These are phyloP conservation scores for Alitta virens DNA, from an alignment of 2,888 invertebrate genomes.

Conservation along the genomic window DNA sequence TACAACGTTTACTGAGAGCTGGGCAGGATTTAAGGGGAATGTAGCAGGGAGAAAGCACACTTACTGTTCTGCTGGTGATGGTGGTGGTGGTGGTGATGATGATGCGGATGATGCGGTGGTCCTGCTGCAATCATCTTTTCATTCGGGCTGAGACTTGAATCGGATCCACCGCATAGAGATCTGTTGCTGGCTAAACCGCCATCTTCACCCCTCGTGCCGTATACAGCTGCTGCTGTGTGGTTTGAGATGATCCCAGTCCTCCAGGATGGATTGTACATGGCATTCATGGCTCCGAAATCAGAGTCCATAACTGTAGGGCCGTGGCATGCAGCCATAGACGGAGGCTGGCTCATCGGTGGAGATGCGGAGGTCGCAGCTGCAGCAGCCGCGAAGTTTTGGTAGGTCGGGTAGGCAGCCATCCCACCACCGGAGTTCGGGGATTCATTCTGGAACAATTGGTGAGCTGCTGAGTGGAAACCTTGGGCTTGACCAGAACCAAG, in stretches of 20 bases:
- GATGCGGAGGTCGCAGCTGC: slow-evolving; percentile 4
- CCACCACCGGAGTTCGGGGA: slow-evolving; percentile 1
- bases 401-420: slow-evolving; percentile 8
- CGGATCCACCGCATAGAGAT: no score
- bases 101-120: slow-evolving; percentile 1
- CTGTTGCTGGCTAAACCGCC: no score
- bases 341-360: slow-evolving; percentile 4
- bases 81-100: background rate
- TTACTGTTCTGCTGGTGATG: slow-evolving; percentile 2
- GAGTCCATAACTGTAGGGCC: no score
- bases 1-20: no score
- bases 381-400: slow-evolving; percentile 13
- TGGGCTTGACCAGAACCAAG: slow-evolving; percentile 7
- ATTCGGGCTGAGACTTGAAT: no score
- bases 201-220: no score
- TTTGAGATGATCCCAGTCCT: no score
- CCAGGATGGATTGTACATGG: no score
- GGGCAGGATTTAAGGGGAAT: no score
- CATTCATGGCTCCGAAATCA: no score
- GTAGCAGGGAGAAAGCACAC: no score
- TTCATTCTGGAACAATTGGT: background rate
- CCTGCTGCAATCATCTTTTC: background rate
- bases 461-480: background rate
- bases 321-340: background rate
- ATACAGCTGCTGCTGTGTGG: no score